Evolutionary conservation across 2,113 vertebrate species (phyloP), one percentile per base, ranked within the genome.

Genomic region (Carollia perspicillata): DNA sequence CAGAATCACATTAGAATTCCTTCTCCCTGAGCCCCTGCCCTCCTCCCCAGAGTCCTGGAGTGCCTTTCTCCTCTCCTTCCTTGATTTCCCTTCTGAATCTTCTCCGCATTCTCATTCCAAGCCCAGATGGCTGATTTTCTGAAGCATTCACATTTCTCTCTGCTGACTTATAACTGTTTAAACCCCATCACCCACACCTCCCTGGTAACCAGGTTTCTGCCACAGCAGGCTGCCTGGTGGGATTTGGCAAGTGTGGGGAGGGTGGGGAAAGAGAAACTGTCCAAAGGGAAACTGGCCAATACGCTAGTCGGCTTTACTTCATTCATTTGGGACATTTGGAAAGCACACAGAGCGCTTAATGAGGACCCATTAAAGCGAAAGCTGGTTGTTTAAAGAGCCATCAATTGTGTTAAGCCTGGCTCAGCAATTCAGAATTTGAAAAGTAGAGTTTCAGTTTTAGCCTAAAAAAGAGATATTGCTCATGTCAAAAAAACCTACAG

Each of bases 91-190:
- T 93, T 89, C 85, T 91, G 97, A 93, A 65, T 81, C 89, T 95
- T 96, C 84, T 58, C 66, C 35, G 75, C 69, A 20, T 92, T 89
- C 93, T 88, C 89, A 88, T 92, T 93, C 85, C 93, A 94, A 96
- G 89, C 68, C 94, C 97, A 97, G 97, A 97, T 97, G 97, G 97
- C 93, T 94, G 94, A 85, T 90, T 95, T 93, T 97, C 80, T 89
- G 95, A 95, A 90, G 90, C 88, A 89, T 95, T 90, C 91, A 92
- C 47, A 58, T 90, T 88, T 97, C 87, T 89, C 20, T 96, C 77
- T 96, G 93, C 88, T 93, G 95, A 93, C 85, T 97, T 90, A 47
- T 44, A 97, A 75, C 96, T 94, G 66, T 80, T 93, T 58, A 90
- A 92, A 95, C 71, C 85, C 66, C 81, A 81, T 96, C 93, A 95